Conservation (phyloP, 1,140 invertebrate species). For the Himalopsyche phryganea region DNA sequence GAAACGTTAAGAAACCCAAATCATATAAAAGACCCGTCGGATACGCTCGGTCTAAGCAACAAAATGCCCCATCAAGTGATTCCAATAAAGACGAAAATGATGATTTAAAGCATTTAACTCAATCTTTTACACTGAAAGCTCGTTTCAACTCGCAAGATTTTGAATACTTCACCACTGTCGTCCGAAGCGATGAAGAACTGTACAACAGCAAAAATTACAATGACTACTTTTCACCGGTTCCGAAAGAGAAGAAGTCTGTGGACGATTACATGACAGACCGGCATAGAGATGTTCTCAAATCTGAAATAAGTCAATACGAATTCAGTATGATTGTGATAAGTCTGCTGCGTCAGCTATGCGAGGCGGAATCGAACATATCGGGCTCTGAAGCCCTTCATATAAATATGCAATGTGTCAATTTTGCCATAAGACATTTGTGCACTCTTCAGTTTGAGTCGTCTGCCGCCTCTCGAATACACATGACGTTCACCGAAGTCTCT, state of each 20-base stretch:
- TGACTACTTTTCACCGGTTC: conserved; percentile 16
- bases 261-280: conserved; percentile 56
- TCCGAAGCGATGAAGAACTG: conserved; percentile 56
- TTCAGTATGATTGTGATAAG: conserved; percentile 58
- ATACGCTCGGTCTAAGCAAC: not conserved
- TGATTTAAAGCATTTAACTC: conserved; percentile 52
- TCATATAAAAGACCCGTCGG: not conserved
- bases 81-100: conserved; percentile 52
- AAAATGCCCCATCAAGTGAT: conserved; percentile 45
- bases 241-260: conserved; percentile 37
- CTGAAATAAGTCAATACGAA: conserved; percentile 54
- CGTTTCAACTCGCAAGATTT: conserved; percentile 61
- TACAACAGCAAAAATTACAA: conserved; percentile 40
- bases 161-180: conserved; percentile 59
- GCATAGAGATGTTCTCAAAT: conserved; percentile 52
- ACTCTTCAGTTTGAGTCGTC: conserved; percentile 56
- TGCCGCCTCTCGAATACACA: conserved; percentile 33
- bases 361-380: conserved; percentile 50
- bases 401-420: conserved; percentile 59
- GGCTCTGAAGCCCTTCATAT: conserved; percentile 54
- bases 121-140: conserved; percentile 55
- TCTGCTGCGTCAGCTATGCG: conserved; percentile 57
- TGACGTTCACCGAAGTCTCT: conserved; percentile 40
- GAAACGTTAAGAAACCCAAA: conserved; percentile 1
- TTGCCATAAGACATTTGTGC: conserved; percentile 59